Evolutionary conservation across 2,888 invertebrate species (phyloP).

Genomic region (Eupithecia inturbata): DNA sequence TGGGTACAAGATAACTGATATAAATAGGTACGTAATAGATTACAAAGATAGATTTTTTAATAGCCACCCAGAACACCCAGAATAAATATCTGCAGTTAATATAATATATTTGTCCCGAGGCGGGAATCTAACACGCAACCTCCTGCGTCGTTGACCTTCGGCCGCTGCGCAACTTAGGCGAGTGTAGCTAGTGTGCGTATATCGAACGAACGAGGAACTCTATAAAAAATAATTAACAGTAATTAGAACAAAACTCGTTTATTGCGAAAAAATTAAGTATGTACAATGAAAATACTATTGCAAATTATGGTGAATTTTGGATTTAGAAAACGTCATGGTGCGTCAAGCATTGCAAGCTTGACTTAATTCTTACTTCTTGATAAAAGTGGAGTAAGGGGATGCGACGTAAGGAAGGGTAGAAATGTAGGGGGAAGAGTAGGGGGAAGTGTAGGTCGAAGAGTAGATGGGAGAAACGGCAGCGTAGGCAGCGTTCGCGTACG

Average conservation of each 20-base stretch:
- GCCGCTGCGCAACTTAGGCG: too few relatives aligned
- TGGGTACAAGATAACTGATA: too few relatives aligned
- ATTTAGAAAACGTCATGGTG: constrained; percentile 20
- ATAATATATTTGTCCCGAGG: too few relatives aligned
- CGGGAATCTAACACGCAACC: background rate
- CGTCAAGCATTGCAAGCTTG: background rate
- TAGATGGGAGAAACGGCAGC: constrained; percentile 24
- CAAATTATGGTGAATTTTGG: constrained; percentile 33
- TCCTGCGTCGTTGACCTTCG: background rate
- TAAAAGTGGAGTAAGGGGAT: constrained; percentile 42
- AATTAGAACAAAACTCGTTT: constrained; percentile 34
- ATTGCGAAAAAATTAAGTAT: constrained; percentile 35
- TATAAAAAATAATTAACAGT: constrained; percentile 8
- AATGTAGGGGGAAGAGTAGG: constrained; percentile 33
- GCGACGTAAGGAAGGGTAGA: constrained; percentile 32
- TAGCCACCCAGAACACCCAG: too few relatives aligned
- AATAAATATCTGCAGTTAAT: too few relatives aligned
- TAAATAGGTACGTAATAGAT: too few relatives aligned
- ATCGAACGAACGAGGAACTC: background rate
- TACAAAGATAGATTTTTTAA: too few relatives aligned
- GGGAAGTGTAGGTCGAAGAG: constrained; percentile 34
- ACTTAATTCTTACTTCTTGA: constrained; percentile 43
- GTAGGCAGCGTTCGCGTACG: constrained; percentile 39
- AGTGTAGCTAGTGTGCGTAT: too few relatives aligned
- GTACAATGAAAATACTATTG: constrained; percentile 31